Evolutionary conservation across 2,888 invertebrate genomes (phyloP).

Genomic region (Lithophane semibrunnea): DNA sequence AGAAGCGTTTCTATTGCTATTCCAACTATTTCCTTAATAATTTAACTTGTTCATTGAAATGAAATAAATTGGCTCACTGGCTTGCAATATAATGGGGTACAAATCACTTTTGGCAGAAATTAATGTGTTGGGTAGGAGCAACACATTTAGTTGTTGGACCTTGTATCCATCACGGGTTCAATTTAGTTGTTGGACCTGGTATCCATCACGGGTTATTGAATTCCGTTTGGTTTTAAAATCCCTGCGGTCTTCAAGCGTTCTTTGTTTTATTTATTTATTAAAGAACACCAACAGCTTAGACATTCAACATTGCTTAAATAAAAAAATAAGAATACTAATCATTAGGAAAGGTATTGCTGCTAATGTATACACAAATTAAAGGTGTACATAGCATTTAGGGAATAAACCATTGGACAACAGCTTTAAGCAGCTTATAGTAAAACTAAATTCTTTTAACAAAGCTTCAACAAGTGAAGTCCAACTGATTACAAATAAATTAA

Average conservation of each 20-base stretch:
- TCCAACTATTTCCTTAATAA: conserved; percentile 38
- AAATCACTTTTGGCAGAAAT: conserved; percentile 69
- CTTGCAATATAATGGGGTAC: conserved; percentile 61
- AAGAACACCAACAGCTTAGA: too few species aligned
- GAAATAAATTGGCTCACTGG: conserved; percentile 50
- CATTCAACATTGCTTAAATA: too few species aligned
- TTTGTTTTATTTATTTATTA: background rate
- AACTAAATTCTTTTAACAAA: too few species aligned
- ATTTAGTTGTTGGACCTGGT: conserved; percentile 69
- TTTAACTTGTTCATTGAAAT: conserved; percentile 49
- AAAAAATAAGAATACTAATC: too few species aligned
- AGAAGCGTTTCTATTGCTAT: conserved; percentile 21
- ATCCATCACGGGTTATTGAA: conserved; percentile 74
- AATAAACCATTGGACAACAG: too few species aligned
- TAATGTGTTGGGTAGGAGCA: conserved; percentile 59
- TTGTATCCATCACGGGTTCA: too few species aligned
- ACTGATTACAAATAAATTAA: too few species aligned
- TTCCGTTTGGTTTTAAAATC: conserved; percentile 30
- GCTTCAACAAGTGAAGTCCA: too few species aligned
- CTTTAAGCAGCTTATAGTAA: too few species aligned
- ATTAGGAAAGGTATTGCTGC: too few species aligned
- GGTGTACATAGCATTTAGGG: too few species aligned
- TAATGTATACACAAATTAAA: too few species aligned
- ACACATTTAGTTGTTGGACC: conserved; percentile 70
- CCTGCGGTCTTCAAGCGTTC: conserved; percentile 6